phyloP scores from a whole-genome alignment of 2,797 vertebrate genomes.

The Parauchenoglanis ngamensis region DNA sequence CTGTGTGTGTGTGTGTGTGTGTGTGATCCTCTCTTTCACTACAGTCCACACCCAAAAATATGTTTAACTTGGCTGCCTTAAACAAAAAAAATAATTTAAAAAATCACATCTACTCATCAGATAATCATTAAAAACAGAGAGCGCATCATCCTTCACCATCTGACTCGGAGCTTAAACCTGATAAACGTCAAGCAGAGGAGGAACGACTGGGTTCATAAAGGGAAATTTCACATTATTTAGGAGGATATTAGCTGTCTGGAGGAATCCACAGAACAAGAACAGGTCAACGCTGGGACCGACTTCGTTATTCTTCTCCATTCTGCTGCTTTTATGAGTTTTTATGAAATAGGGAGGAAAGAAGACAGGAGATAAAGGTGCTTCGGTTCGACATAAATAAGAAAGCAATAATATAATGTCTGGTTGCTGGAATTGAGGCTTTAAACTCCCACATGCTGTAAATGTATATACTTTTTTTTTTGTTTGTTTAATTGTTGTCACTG shows the following conservation, averaged over 20 bases:
- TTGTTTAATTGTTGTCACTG: neutral
- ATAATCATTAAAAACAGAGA: neutral
- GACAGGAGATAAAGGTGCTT: neutral
- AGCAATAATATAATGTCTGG: neutral
- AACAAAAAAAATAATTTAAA: too few species aligned
- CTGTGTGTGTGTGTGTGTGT: constrained; percentile 3
- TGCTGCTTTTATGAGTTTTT: neutral
- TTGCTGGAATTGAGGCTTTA: neutral
- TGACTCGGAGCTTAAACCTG: neutral
- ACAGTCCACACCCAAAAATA: neutral
- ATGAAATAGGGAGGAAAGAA: neutral
- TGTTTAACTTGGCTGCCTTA: neutral
- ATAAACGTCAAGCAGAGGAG: neutral
- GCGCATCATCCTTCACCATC: neutral
- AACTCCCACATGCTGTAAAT: neutral
- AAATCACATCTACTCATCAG: neutral
- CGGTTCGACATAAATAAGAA: neutral
- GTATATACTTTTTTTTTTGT: neutral
- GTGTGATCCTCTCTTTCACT: neutral
- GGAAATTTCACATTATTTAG: neutral
- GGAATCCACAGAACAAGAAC: neutral
- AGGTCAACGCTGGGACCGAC: neutral
- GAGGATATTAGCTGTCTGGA: neutral
- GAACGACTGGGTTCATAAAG: neutral
- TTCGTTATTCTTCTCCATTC: too few species aligned